These are phyloP conservation scores for Machaerirhynchus nigripectus DNA, from an alignment of 2,113 vertebrate genomes.

Conservation along the genomic window DNA sequence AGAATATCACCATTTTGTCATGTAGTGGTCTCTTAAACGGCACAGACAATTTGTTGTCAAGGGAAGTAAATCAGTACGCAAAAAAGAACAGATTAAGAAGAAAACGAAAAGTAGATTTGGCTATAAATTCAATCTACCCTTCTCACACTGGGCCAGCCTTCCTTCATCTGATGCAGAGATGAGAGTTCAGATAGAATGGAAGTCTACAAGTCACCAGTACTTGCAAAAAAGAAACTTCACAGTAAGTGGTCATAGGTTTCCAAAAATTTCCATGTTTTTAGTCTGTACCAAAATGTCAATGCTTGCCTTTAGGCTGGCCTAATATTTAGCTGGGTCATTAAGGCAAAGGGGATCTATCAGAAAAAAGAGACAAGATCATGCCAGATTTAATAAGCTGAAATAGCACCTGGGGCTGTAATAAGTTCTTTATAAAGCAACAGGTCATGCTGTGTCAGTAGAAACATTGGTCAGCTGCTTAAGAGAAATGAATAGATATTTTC, in stretches of 20 bases:
- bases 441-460: constrained; percentile 30
- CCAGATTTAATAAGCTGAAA: constrained; percentile 49
- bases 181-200: not conserved
- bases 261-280: not conserved
- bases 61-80: not conserved
- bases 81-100: not conserved
- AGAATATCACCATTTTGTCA: not conserved
- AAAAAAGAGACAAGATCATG: constrained; percentile 20
- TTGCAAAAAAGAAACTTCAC: not conserved
- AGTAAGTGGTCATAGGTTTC: not conserved
- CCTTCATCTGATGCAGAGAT: not conserved
- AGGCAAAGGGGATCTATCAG: constrained; percentile 3
- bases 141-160: not conserved
- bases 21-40: not conserved
- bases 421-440: constrained; percentile 30
- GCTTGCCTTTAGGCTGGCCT: constrained; percentile 48
- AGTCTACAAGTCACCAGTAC: not conserved
- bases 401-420: constrained; percentile 34
- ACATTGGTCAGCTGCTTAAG: not conserved
- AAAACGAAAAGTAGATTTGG: not conserved
- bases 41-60: not conserved
- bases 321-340: constrained; percentile 44
- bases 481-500: not conserved
- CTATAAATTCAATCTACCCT: not conserved
- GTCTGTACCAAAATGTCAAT: constrained; percentile 54